Percentiles rank a stretch among this genome's conserved stretches.
Conservation (phyloP, 2,888 invertebrate species). For the Pristionchus entomophagus region DNA sequence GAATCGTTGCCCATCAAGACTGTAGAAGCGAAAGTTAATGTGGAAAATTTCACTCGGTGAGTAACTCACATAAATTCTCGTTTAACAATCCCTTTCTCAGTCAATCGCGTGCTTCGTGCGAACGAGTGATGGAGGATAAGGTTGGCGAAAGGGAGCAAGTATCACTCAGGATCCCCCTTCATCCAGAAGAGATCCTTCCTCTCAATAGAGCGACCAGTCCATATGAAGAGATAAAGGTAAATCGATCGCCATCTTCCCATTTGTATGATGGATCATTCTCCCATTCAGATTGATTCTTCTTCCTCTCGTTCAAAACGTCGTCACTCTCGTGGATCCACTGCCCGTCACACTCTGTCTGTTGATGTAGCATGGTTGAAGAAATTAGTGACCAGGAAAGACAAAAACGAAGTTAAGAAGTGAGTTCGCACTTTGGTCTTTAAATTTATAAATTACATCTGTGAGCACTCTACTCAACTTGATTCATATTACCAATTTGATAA, state of each 20-base stretch:
- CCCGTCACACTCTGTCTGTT: conserved; percentile 73
- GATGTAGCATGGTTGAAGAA: conserved; percentile 74
- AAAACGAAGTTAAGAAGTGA: conserved; percentile 22
- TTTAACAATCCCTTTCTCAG: neutral
- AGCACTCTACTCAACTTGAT: no score
- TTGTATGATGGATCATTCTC: neutral
- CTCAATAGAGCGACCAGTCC: conserved; percentile 41
- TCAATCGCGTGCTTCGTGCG: conserved; percentile 20
- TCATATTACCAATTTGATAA: no score
- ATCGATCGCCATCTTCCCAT: neutral
- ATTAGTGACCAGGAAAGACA: conserved; percentile 57
- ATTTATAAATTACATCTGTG: no score
- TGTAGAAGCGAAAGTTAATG: neutral
- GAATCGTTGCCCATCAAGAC: neutral
- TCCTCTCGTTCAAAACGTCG: conserved; percentile 13
- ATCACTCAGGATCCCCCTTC: neutral
- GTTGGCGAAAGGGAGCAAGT: conserved; percentile 33
- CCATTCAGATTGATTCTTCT: conserved; percentile 4
- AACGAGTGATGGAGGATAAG: neutral
- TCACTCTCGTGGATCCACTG: conserved; percentile 46
- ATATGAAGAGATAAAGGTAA: conserved; percentile 42
- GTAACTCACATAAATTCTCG: neutral
- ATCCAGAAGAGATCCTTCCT: neutral
- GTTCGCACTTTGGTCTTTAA: no score
- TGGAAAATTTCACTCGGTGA: conserved; percentile 40